Evolutionary conservation across 2,797 vertebrate genomes (phyloP).

Genomic region (Spinibarbus caldwelli): DNA sequence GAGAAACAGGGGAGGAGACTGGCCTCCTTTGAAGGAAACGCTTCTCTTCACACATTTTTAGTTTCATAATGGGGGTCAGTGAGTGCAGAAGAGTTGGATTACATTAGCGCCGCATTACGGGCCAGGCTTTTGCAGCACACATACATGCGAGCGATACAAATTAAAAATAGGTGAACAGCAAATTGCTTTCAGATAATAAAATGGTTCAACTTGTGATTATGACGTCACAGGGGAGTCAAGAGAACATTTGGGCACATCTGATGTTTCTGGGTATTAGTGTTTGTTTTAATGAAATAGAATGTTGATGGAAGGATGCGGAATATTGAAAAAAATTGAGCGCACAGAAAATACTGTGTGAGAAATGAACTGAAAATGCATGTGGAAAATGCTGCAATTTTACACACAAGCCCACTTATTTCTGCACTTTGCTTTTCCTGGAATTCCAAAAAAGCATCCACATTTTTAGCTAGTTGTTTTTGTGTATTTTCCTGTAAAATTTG

Average conservation of each 20-base stretch:
- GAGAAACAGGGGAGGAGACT: slow-evolving; percentile 36
- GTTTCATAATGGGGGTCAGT: slow-evolving; percentile 47
- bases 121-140: slow-evolving; percentile 21
- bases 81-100: slow-evolving; percentile 51
- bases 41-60: slow-evolving; percentile 41
- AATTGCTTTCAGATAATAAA: slow-evolving; percentile 55
- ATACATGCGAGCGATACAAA: slow-evolving; percentile 12
- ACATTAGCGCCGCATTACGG: slow-evolving; percentile 45
- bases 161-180: slow-evolving; percentile 50
- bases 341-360: neutral
- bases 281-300: slow-evolving; percentile 17
- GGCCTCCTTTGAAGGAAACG: slow-evolving; percentile 45
- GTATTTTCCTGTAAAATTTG: neutral
- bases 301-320: neutral
- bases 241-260: slow-evolving; percentile 44
- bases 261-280: slow-evolving; percentile 36
- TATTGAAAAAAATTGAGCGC: neutral
- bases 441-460: neutral
- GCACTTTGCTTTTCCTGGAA: neutral
- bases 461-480: neutral
- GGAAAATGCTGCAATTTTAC: neutral
- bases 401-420: neutral
- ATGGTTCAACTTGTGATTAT: slow-evolving; percentile 44
- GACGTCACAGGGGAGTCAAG: slow-evolving; percentile 38
- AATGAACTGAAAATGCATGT: neutral